Evolutionary conservation across 2,888 invertebrate genomes (phyloP).

Genomic region (Lasioglossum vierecki): DNA sequence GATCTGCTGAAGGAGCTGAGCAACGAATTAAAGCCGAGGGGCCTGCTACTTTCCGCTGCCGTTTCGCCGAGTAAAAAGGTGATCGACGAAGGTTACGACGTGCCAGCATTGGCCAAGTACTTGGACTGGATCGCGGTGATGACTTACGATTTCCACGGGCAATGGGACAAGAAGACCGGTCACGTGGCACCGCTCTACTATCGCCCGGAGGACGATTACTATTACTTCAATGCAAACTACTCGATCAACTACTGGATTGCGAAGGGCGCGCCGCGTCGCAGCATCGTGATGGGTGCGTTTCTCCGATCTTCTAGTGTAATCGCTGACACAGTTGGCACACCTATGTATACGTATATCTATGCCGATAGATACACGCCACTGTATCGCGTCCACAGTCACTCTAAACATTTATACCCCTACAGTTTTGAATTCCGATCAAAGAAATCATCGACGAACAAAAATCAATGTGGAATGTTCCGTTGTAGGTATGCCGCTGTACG

Average conservation of each 20-base stretch:
- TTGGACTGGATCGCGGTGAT: conserved; percentile 96
- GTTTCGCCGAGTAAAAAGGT: conserved; percentile 95
- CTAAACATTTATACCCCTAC: no score
- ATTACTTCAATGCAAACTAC: conserved; percentile 94
- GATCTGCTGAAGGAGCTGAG: conserved; percentile 90
- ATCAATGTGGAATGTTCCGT: neutral
- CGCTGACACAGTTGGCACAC: neutral
- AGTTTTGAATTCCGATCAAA: neutral
- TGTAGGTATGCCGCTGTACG: conserved; percentile 91
- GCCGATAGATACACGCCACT: no score
- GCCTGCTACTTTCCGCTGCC: conserved; percentile 91
- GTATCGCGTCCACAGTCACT: no score
- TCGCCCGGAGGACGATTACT: conserved; percentile 92
- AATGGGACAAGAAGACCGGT: conserved; percentile 96
- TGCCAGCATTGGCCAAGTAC: conserved; percentile 89
- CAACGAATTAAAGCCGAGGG: conserved; percentile 87
- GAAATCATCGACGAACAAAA: neutral
- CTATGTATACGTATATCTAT: no score
- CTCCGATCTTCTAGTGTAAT: neutral
- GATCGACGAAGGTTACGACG: conserved; percentile 93
- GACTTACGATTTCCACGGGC: conserved; percentile 96
- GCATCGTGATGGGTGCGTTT: conserved; percentile 90
- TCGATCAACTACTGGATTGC: conserved; percentile 95
- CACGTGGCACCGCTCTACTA: conserved; percentile 94
- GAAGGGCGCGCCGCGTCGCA: conserved; percentile 92